Conservation (phyloP, 2,797 vertebrate genomes). For the Prunella strophiata region DNA sequence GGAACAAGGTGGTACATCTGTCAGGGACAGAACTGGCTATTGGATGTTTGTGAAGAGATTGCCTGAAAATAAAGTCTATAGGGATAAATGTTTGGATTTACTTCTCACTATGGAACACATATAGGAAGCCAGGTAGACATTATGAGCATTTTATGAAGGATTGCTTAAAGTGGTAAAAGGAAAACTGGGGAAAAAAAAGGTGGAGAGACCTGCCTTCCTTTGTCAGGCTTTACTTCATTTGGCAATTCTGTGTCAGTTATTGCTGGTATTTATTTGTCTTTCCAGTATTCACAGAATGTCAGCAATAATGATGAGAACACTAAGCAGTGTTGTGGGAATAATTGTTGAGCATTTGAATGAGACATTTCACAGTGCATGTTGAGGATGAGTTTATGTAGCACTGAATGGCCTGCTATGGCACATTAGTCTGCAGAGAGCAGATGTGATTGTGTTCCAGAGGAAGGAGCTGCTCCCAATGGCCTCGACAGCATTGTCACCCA, state of each 20-base stretch:
- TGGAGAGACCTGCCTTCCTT: background rate
- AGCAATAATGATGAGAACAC: background rate
- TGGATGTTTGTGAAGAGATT: background rate
- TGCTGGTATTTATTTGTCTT: slow-evolving; percentile 9
- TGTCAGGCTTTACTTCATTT: background rate
- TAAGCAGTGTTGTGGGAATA: background rate
- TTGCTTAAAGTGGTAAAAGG: background rate
- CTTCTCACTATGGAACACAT: background rate
- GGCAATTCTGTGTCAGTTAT: background rate
- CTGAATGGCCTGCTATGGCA: slow-evolving; percentile 18
- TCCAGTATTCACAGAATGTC: background rate
- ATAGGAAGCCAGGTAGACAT: background rate
- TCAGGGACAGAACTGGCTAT: background rate
- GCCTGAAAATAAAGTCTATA: background rate
- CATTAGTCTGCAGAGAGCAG: slow-evolving; percentile 13
- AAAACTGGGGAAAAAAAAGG: background rate
- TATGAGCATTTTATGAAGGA: background rate
- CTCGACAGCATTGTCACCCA: background rate
- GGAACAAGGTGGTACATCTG: background rate
- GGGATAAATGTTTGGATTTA: background rate
- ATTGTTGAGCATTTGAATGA: background rate
- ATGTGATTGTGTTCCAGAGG: background rate
- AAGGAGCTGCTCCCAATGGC: background rate
- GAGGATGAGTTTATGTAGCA: slow-evolving; percentile 6
- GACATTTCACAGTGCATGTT: background rate